Conservation (phyloP, 2,113 vertebrate genomes). For the Nestor notabilis region DNA sequence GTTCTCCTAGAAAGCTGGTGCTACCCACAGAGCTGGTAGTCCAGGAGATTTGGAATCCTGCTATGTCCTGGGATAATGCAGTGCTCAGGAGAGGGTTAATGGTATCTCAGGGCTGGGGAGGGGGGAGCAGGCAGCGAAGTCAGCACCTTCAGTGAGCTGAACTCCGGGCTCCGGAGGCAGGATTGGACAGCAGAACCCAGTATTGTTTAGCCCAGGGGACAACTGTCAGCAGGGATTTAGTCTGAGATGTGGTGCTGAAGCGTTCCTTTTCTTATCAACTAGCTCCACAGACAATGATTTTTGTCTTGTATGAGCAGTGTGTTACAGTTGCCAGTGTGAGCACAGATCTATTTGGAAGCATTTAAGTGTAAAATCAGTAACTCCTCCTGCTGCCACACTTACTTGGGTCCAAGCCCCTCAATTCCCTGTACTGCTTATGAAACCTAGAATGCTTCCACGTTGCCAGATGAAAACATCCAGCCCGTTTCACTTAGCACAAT, state of each 20-base stretch:
- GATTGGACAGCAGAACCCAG: not conserved
- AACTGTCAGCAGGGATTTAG: constrained; percentile 42
- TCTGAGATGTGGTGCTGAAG: not conserved
- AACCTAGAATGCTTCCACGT: not conserved
- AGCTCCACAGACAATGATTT: not conserved
- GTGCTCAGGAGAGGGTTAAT: not conserved
- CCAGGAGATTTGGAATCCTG: not conserved
- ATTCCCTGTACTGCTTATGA: not conserved
- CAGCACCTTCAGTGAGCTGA: not conserved
- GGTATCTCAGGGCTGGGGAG: not conserved
- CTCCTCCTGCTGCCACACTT: not conserved
- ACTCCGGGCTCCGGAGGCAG: constrained; percentile 1
- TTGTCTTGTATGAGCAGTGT: not conserved
- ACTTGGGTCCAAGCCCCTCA: not conserved
- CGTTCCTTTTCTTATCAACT: not conserved
- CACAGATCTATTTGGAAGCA: not conserved
- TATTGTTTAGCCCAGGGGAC: constrained; percentile 20
- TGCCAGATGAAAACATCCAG: not conserved
- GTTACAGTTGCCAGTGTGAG: not conserved
- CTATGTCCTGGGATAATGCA: not conserved
- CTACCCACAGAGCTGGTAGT: not conserved
- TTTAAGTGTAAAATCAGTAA: not conserved
- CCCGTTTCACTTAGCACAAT: not conserved
- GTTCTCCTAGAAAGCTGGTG: not conserved
- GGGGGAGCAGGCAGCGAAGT: constrained; percentile 29